These are phyloP conservation scores for Drosophila hamatofila DNA, from an alignment of 2,888 invertebrate species.

Conservation along the genomic window DNA sequence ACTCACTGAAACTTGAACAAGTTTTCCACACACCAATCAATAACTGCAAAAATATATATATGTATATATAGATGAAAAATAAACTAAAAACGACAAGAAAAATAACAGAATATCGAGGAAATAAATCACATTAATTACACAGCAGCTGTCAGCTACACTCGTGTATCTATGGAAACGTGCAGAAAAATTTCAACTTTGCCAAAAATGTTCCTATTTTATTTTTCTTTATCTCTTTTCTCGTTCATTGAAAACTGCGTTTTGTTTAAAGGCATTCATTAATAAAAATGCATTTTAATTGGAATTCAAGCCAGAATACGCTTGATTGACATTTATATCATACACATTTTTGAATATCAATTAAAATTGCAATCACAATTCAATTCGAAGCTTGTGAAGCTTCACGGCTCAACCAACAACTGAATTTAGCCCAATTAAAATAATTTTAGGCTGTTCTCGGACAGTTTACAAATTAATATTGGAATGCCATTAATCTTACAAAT, in stretches of 20 bases:
- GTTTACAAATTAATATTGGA: conserved; percentile 13
- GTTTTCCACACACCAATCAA: conserved; percentile 40
- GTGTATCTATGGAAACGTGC: conserved; percentile 34
- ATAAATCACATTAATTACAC: conserved; percentile 54
- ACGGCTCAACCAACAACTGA: background rate
- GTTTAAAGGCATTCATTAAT: conserved; percentile 14
- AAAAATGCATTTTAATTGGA: conserved; percentile 5
- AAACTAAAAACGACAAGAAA: background rate
- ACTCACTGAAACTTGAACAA: conserved; percentile 45
- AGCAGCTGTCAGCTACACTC: conserved; percentile 37
- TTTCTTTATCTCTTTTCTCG: conserved; percentile 1
- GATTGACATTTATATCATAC: background rate
- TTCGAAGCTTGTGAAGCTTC: background rate
- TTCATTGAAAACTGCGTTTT: conserved; percentile 23
- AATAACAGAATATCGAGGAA: conserved; percentile 16
- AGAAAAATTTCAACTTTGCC: conserved; percentile 30
- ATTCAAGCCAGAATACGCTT: background rate
- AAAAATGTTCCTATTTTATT: conserved; percentile 6
- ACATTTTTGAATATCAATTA: conserved; percentile 18
- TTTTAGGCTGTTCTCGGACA: conserved; percentile 10
- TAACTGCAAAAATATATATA: background rate
- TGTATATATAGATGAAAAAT: conserved; percentile 4
- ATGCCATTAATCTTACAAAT: conserved; percentile 28
- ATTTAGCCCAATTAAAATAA: conserved; percentile 19
- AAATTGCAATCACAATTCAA: conserved; percentile 2